These are phyloP conservation scores for Halotydeus destructor DNA, from an alignment of 1,140 invertebrate species.

Conservation along the genomic window DNA sequence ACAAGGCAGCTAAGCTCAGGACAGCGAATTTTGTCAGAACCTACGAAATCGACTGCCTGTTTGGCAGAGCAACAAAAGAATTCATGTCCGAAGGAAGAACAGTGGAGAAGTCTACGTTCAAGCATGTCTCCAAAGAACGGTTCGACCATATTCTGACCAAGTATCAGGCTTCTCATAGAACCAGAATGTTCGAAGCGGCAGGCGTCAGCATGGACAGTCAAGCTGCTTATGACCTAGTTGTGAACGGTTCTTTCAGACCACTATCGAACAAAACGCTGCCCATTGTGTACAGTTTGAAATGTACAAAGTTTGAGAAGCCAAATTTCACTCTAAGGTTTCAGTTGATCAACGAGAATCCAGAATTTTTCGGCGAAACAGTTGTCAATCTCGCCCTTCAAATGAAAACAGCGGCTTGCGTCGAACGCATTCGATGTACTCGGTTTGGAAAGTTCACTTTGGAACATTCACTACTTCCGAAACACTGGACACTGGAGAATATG, in stretches of 20 bases:
- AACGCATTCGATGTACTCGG: conserved; percentile 50
- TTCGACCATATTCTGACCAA: conserved; percentile 47
- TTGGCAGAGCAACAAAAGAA: conserved; percentile 55
- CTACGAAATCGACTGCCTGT: conserved; percentile 49
- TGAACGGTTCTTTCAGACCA: conserved; percentile 52
- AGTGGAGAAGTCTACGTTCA: conserved; percentile 43
- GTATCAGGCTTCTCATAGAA: conserved; percentile 58
- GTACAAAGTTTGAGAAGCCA: conserved; percentile 53
- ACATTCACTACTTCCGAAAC: conserved; percentile 51
- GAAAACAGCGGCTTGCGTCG: conserved; percentile 53
- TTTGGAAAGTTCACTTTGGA: conserved; percentile 57
- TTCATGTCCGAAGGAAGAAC: conserved; percentile 47
- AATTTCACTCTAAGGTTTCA: conserved; percentile 72
- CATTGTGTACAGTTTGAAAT: conserved; percentile 65
- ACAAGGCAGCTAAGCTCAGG: conserved; percentile 24
- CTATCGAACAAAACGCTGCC: conserved; percentile 36
- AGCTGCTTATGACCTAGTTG: conserved; percentile 64
- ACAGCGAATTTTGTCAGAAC: conserved; percentile 34
- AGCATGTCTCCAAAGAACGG: conserved; percentile 37
- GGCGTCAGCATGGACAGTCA: conserved; percentile 61
- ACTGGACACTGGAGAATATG: conserved; percentile 54
- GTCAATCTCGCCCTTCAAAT: conserved; percentile 56
- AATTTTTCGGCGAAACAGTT: conserved; percentile 47
- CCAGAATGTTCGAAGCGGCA: conserved; percentile 48
- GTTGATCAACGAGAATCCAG: conserved; percentile 54